A percentile compares a stretch with the other conserved stretches of the same genome.
phyloP scores from a whole-genome alignment of 2,797 vertebrate genomes.

The Sitta carolinensis region DNA sequence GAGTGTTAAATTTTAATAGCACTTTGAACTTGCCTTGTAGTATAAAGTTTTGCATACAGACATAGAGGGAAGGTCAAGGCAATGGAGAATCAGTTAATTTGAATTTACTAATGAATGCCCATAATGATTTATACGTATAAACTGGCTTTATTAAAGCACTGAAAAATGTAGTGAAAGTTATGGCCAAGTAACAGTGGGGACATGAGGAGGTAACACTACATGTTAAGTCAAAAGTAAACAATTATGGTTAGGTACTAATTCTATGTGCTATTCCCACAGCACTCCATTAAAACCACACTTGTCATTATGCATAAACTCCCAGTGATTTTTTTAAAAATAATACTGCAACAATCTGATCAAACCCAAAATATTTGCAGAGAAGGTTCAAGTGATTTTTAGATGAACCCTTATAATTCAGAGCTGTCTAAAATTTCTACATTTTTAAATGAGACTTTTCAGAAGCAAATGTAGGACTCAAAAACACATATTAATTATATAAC shows the following conservation, averaged over 20 bases:
- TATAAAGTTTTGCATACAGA: neutral
- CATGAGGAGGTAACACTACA: neutral
- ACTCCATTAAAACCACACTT: neutral
- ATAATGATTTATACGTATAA: neutral
- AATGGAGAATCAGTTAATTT: neutral
- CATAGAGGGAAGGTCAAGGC: neutral
- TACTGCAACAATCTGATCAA: neutral
- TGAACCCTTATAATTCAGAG: neutral
- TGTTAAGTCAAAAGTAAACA: neutral
- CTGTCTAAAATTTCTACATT: neutral
- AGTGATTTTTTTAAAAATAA: neutral
- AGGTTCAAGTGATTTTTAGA: neutral
- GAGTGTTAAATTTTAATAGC: neutral
- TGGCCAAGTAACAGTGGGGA: neutral
- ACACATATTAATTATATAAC: neutral
- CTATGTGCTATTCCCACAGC: neutral
- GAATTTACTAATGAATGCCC: neutral
- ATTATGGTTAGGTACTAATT: neutral
- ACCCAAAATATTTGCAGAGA: conserved; percentile 33
- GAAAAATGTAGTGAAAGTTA: neutral
- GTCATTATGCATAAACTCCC: neutral
- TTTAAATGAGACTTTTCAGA: neutral
- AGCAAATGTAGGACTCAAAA: neutral
- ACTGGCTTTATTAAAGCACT: neutral
- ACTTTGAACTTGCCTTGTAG: neutral